These are phyloP conservation scores for Myotis davidii DNA, from an alignment of 2,113 vertebrate genomes.

Conservation along the genomic window DNA sequence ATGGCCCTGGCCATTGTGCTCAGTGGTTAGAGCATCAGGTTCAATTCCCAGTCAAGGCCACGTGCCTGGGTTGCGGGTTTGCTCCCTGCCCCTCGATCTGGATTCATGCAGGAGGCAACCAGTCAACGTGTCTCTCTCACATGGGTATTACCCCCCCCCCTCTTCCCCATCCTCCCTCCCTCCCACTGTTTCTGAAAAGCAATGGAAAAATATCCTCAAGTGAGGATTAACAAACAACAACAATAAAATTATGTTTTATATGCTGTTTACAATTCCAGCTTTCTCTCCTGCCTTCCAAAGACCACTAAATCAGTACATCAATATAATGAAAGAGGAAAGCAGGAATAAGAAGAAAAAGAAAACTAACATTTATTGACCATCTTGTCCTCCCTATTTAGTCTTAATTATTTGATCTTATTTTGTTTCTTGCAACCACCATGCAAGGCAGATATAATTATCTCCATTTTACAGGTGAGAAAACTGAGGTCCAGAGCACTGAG, in stretches of 20 bases:
- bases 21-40: too few species aligned
- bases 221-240: too few species aligned
- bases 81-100: too few species aligned
- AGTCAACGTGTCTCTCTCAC: too few species aligned
- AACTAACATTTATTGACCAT: neutral
- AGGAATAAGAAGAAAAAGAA: neutral
- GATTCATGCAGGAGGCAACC: too few species aligned
- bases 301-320: neutral
- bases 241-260: conserved; percentile 26
- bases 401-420: neutral
- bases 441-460: neutral
- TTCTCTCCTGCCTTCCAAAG: neutral
- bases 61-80: too few species aligned
- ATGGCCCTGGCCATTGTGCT: neutral
- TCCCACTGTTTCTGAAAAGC: too few species aligned
- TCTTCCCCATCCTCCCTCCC: too few species aligned
- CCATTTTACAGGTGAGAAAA: conserved; percentile 25
- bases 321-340: neutral
- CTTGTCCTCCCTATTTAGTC: neutral
- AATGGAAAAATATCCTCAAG: too few species aligned
- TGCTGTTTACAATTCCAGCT: neutral
- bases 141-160: too few species aligned
- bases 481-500: neutral
- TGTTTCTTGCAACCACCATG: neutral
- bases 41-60: too few species aligned